Base-by-base conservation (phyloP, 2,797 vertebrate species). In the Jordanella pulchra region DNA sequence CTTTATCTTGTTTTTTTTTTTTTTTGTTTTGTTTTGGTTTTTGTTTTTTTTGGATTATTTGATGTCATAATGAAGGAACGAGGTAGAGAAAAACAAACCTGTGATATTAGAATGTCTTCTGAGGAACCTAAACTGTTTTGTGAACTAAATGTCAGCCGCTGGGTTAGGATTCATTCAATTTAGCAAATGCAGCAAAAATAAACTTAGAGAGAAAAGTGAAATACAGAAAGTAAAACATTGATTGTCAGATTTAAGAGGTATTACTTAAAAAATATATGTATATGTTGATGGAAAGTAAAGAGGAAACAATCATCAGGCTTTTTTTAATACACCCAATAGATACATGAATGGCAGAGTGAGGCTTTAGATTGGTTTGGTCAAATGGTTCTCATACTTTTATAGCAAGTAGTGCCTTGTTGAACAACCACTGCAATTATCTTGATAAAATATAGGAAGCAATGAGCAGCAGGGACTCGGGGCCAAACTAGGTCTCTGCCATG, bases 11-110 rank as follows among this genome's bases (percentile, higher is more conserved):
- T 39, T 39, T 7, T 39, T 39, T 6, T 35, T 39, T 39, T 39
- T 5, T 39, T 39, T 39, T 7, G 35, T 39, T 39, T 39, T 39
- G n/a, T n/a, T n/a, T n/a, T n/a, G n/a, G n/a, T n/a, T n/a, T n/a
- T n/a, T n/a, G n/a, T n/a, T 39, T 39, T 39, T 32, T 87, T 87
- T 87, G 90, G 92, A 94, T 93, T 92, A 90, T 73, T 80, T 93
- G 92, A 94, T 94, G 93, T 94, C 92, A 91, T 90, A 89, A 87
- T 76, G 78, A 84, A 84, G 79, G 73, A 63, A 47, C n/a, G 72
- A 73, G 44, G 14, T 53, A 84, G 81, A 75, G 80, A 84, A 63
- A 25, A 64, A 63, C 60, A 64, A 87, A 75, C 67, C 55, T 73
- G 80, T 76, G 75, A 65, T 53, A 69, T 78, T 71, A 32, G 85